Evolutionary conservation across 2,888 invertebrate species (phyloP).

Genomic region (Tholera decimalis): DNA sequence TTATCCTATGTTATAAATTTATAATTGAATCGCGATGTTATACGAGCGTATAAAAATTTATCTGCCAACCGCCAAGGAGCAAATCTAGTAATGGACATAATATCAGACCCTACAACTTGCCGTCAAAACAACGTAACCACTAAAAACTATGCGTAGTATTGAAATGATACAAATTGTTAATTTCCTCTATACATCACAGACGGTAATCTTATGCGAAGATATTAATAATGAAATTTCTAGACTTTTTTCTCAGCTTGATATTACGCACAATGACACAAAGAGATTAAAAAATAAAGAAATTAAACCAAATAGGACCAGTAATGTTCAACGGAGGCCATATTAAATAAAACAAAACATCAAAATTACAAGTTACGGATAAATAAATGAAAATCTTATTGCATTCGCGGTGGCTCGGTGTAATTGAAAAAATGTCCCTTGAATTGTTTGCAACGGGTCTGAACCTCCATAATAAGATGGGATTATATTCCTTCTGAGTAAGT

Average conservation of each 20-base stretch:
- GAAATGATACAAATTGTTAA: slow-evolving; percentile 25
- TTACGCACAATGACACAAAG: slow-evolving; percentile 46
- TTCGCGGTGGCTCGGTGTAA: slow-evolving; percentile 81
- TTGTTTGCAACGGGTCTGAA: slow-evolving; percentile 76
- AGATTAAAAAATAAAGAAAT: slow-evolving; percentile 47
- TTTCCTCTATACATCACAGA: slow-evolving; percentile 25
- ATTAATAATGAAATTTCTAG: slow-evolving; percentile 30
- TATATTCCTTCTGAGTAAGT: slow-evolving; percentile 67
- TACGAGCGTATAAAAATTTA: background rate
- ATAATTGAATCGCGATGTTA: background rate
- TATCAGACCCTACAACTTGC: background rate
- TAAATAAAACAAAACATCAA: slow-evolving; percentile 67
- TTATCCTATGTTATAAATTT: background rate
- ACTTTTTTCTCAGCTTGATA: slow-evolving; percentile 12
- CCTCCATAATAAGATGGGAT: slow-evolving; percentile 81
- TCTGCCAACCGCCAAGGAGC: background rate
- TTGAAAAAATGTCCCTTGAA: slow-evolving; percentile 88
- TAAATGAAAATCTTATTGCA: slow-evolving; percentile 84
- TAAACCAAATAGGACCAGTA: slow-evolving; percentile 51
- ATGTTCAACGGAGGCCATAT: slow-evolving; percentile 52
- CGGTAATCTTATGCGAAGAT: background rate
- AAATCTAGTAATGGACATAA: background rate
- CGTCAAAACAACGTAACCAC: background rate
- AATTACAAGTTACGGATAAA: slow-evolving; percentile 75
- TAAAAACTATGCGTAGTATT: slow-evolving; percentile 2